A percentile compares a stretch with the other conserved stretches of the same genome.
These are phyloP conservation scores for Limanda limanda DNA, from an alignment of 2,113 vertebrate genomes.

Conservation along the genomic window DNA sequence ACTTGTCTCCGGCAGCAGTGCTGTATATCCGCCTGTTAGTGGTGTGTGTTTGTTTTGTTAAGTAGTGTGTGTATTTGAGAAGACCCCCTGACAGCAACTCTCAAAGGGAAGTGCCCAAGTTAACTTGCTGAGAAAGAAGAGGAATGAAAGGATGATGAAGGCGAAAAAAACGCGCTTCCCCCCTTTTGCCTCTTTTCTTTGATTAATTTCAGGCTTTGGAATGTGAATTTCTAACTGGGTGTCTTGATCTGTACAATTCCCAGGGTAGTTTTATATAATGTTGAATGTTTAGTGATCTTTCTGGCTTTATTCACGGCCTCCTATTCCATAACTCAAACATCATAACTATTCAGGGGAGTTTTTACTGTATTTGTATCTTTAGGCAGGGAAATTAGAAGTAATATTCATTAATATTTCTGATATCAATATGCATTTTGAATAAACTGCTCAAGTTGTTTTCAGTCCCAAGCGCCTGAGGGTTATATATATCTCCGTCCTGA, in stretches of 20 bases:
- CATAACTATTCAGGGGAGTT: background rate
- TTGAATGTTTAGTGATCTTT: background rate
- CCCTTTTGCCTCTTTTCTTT: constrained; percentile 22
- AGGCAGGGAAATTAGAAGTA: too few relatives aligned
- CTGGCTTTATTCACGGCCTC: background rate
- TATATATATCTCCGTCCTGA: too few relatives aligned
- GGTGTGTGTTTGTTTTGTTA: constrained; percentile 32
- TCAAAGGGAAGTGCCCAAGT: constrained; percentile 37
- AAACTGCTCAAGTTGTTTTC: background rate
- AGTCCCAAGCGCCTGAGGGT: too few relatives aligned
- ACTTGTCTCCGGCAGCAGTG: background rate
- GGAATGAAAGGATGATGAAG: constrained; percentile 20
- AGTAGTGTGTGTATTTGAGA: constrained; percentile 25
- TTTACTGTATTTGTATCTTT: background rate
- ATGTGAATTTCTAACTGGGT: constrained; percentile 37
- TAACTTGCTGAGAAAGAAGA: constrained; percentile 27
- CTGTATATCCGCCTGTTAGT: background rate
- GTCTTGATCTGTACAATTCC: constrained; percentile 26
- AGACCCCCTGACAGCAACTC: constrained; percentile 44
- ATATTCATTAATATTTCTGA: too few relatives aligned
- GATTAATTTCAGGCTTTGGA: constrained; percentile 39
- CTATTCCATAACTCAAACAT: background rate
- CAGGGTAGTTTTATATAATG: background rate
- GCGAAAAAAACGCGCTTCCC: constrained; percentile 7
- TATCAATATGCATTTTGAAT: background rate